Evolutionary conservation across 2,797 vertebrate species (phyloP).

Genomic region (Adelosebastes latens): DNA sequence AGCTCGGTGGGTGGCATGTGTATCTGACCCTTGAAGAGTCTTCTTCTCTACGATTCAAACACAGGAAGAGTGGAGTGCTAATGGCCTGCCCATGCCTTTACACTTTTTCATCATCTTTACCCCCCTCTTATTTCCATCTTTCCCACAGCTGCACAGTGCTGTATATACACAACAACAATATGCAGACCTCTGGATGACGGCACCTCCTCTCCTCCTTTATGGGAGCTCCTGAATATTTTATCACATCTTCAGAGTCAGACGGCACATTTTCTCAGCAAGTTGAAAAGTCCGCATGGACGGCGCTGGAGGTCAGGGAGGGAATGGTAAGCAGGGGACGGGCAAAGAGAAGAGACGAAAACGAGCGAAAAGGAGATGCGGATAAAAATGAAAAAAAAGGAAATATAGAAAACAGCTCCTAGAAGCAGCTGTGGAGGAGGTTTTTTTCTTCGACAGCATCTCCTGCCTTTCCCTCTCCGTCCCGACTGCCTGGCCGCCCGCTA

Average conservation of each 20-base stretch:
- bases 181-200: neutral
- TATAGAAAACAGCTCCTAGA: conserved; percentile 23
- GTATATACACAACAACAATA: conserved; percentile 11
- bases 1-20: neutral
- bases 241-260: conserved; percentile 63
- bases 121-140: neutral
- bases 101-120: neutral
- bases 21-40: conserved; percentile 1
- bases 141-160: neutral
- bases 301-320: conserved; percentile 26
- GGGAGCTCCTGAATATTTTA: conserved; percentile 76
- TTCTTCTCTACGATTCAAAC: neutral
- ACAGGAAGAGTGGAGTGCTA: neutral
- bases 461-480: neutral
- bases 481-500: neutral
- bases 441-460: neutral
- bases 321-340: neutral
- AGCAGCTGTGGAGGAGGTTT: conserved; percentile 39
- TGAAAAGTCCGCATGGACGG: conserved; percentile 31
- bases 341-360: neutral
- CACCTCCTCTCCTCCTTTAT: conserved; percentile 18
- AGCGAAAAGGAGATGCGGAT: neutral
- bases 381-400: conserved; percentile 30
- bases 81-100: conserved; percentile 1
- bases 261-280: conserved; percentile 38